Conservation (phyloP, 2,888 invertebrate species). For the Caenorhabditis afra region DNA sequence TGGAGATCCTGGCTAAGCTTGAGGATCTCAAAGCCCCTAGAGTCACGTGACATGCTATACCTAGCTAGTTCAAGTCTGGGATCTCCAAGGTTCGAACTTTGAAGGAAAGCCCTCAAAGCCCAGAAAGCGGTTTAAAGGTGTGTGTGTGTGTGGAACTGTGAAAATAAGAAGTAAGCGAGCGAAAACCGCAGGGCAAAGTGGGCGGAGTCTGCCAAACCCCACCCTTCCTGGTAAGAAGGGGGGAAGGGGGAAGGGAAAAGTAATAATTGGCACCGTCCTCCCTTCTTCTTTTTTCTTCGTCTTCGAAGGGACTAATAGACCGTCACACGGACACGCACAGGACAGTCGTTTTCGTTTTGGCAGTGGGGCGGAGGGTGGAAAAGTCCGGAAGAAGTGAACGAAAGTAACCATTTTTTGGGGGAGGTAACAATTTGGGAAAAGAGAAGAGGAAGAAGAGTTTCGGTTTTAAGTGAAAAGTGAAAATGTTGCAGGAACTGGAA, state of each 20-base stretch:
- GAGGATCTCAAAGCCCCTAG: too few relatives aligned
- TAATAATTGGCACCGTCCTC: conserved; percentile 49
- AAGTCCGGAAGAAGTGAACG: conserved; percentile 2
- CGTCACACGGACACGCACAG: conserved; percentile 44
- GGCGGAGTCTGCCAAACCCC: conserved; percentile 34
- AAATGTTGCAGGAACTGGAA: conserved; percentile 42
- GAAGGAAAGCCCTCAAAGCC: not conserved
- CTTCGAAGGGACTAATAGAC: conserved; percentile 42
- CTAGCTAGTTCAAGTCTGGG: too few relatives aligned
- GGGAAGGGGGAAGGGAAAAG: not conserved
- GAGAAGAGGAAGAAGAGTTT: conserved; percentile 9
- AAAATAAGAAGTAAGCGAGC: not conserved
- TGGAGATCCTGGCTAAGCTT: too few relatives aligned
- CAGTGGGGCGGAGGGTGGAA: not conserved
- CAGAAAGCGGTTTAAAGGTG: too few relatives aligned
- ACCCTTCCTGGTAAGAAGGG: too few relatives aligned
- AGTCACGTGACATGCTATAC: too few relatives aligned
- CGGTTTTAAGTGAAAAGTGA: conserved; percentile 44
- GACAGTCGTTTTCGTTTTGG: conserved; percentile 41
- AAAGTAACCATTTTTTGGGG: conserved; percentile 21
- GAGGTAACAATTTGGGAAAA: conserved; percentile 29
- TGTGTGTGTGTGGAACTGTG: too few relatives aligned
- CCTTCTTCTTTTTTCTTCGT: too few relatives aligned
- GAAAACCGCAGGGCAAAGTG: conserved; percentile 10
- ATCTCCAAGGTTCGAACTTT: too few relatives aligned